Evolutionary conservation across 2,888 invertebrate genomes (phyloP).

Genomic region (Aporophyla nigra): DNA sequence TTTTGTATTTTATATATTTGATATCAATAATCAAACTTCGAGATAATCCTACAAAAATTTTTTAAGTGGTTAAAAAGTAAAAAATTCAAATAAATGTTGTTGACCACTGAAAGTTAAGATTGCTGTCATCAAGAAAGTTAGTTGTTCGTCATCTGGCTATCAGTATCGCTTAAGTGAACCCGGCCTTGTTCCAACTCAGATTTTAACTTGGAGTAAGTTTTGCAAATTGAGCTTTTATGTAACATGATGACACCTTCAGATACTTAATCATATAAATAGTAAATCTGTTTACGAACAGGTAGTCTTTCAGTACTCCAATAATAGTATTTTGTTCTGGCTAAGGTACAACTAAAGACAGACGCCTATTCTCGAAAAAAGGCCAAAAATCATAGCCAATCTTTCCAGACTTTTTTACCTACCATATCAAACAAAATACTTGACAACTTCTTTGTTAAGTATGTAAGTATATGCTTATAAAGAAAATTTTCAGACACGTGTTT

Average conservation of each 20-base stretch:
- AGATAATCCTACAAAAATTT: no score
- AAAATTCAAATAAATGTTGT: no score
- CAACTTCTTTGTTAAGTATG: no score
- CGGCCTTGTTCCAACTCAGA: constrained; percentile 42
- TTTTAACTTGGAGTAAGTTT: not conserved
- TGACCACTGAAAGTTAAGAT: constrained; percentile 71
- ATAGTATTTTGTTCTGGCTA: no score
- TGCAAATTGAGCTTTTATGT: not conserved
- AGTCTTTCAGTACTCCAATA: no score
- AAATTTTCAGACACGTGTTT: no score
- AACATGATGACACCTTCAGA: not conserved
- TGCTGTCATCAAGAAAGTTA: constrained; percentile 80
- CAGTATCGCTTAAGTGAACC: constrained; percentile 59
- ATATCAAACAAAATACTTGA: not conserved
- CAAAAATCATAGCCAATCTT: not conserved
- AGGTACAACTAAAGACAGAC: no score
- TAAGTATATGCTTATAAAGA: no score
- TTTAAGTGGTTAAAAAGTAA: no score
- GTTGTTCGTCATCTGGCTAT: constrained; percentile 75
- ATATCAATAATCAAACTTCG: no score
- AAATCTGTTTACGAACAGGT: no score
- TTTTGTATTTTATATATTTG: not conserved
- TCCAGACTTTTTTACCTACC: no score
- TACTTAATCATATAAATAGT: not conserved
- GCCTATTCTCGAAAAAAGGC: not conserved